A percentile compares a stretch with the other conserved stretches of the same genome.
phyloP scores from a whole-genome alignment of 2,113 vertebrate genomes.

The Ailuropoda melanoleuca region DNA sequence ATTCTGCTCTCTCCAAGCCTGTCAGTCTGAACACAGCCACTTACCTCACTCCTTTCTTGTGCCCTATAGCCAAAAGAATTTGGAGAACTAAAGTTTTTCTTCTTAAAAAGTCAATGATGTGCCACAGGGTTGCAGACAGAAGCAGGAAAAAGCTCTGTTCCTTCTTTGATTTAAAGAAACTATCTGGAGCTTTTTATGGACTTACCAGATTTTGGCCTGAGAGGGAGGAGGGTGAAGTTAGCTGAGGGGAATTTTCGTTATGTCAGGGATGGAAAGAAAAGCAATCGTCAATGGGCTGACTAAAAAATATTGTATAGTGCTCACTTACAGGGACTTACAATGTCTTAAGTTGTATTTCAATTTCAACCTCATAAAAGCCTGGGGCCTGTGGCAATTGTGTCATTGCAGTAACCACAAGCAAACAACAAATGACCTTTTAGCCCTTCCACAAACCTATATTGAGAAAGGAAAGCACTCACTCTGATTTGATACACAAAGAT shows the following conservation, averaged over 20 bases:
- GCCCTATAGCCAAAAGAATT: background rate
- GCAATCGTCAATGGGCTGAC: background rate
- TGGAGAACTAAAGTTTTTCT: background rate
- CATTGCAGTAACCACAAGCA: background rate
- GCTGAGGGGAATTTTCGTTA: background rate
- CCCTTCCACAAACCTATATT: background rate
- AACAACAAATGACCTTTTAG: background rate
- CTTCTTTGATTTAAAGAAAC: background rate
- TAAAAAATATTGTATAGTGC: background rate
- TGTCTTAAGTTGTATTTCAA: background rate
- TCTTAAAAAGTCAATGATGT: background rate
- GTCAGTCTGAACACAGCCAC: background rate
- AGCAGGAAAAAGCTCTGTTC: background rate
- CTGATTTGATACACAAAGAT: background rate
- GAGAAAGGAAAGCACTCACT: constrained; percentile 22
- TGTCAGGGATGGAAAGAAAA: background rate
- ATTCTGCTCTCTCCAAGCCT: background rate
- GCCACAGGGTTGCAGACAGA: background rate
- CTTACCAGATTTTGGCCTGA: background rate
- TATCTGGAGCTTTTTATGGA: background rate
- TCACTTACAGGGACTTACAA: background rate
- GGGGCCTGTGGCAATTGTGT: background rate
- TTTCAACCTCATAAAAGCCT: background rate
- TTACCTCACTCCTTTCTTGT: background rate
- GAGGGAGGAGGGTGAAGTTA: background rate